Conservation (phyloP, 92 coral and sea anemone species). For the Pocillopora meandrina region DNA sequence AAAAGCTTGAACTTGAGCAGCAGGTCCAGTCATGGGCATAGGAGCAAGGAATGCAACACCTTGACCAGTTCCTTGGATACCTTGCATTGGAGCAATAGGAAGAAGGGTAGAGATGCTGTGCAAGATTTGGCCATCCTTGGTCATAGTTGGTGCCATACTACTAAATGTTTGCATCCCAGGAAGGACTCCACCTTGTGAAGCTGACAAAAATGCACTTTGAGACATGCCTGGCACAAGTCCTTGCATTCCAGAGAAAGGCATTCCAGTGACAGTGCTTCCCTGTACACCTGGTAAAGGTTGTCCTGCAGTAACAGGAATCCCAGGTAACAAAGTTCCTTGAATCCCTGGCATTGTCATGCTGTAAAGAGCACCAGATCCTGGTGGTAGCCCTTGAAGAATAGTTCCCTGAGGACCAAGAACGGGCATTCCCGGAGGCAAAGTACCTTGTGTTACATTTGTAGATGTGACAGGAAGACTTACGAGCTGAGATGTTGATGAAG, state of each 20-base stretch:
- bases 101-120: conserved; percentile 87
- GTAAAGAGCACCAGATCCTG: conserved; percentile 64
- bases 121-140: conserved; percentile 84
- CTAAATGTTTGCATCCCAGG: conserved; percentile 68
- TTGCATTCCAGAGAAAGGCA: conserved; percentile 71
- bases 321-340: conserved; percentile 56
- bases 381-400: conserved; percentile 64
- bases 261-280: conserved; percentile 52
- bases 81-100: conserved; percentile 88
- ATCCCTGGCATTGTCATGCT: conserved; percentile 73
- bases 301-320: conserved; percentile 63
- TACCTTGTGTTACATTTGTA: conserved; percentile 52
- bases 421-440: conserved; percentile 49
- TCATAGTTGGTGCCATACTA: conserved; percentile 61
- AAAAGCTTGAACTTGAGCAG: conserved; percentile 65
- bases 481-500: conserved; percentile 37
- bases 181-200: conserved; percentile 65
- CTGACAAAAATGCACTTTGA: conserved; percentile 75
- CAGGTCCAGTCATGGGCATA: conserved; percentile 65
- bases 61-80: conserved; percentile 69
- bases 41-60: conserved; percentile 83
- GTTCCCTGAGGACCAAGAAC: conserved; percentile 69
- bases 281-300: conserved; percentile 58
- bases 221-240: conserved; percentile 76
- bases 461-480: conserved; percentile 52